Base-by-base conservation (phyloP, 1,140 invertebrate genomes). In the Nautilus pompilius region DNA sequence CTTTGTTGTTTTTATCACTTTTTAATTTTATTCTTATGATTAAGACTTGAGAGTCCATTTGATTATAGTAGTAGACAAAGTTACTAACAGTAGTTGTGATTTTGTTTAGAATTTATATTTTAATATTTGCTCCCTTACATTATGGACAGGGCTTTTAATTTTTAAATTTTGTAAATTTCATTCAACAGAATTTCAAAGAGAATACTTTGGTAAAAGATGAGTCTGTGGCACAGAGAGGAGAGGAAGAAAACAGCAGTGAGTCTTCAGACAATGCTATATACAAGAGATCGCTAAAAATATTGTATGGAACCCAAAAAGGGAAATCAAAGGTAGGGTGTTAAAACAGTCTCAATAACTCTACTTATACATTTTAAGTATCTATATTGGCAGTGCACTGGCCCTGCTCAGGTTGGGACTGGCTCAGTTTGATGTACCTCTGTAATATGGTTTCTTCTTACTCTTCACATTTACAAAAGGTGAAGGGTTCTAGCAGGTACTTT, bases 301-400 rank as follows among this genome's bases (percentile, higher is more conserved):
- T 80, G 51, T 84, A 77, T 76, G 83, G 79, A 56, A 80, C 81
- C 17, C 80, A 84, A 60, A 83, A 80, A 51, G 83, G 83, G 60
- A 83, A 78, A 41, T 67, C 81, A 36, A 76, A 84, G 76, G 83
- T 84, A 69, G 63, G 3, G 20, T 46, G 29, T 15, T 32, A 30
- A 46, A 46, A 20, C n/a, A n/a, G 8, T 41, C n/a, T 8, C n/a
- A 10, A n/a, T 41, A 10, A 10, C 36, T 41, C 8, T n/a, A n/a
- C 36, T 41, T 41, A 41, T 10, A 41, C 8, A 10, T 41, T 41
- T 41, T n/a, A n/a, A 41, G 8, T 46, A 46, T 32, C 20, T 33
- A 32, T 34, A 20, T 6, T n/a, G n/a, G n/a, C n/a, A n/a, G n/a
- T n/a, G n/a, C n/a, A n/a, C n/a, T n/a, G n/a, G n/a, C n/a, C n/a